Evolutionary conservation across 2,888 invertebrate species (phyloP), one percentile per base, ranked within the genome.

Genomic region (Hylaea fasciaria): DNA sequence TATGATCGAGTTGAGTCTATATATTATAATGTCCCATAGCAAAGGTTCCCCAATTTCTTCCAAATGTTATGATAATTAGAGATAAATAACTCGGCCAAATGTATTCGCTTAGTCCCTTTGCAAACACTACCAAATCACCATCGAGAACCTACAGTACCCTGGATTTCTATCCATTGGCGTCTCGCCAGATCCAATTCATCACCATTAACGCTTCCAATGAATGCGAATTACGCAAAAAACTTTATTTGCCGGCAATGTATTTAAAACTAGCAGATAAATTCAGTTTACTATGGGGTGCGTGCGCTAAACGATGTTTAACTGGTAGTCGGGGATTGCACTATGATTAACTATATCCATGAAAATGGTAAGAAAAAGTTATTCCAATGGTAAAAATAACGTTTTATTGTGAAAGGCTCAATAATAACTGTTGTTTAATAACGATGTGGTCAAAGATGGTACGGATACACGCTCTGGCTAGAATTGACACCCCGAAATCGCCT

Each of bases 161-260:
- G 43, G 62, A 70, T 73, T 66, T 64, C 64, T 72, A 69, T 65
- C 71, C 69, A 69, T 81, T 90, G 90, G 90, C 88, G 76, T 77
- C 73, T 74, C 68, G 89, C 91, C 91, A 90, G 81, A 72, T 74
- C 74, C 82, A 76, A 88, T 90, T 82, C 81, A 85, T 90, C 87
- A 82, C 87, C 82, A 89, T 90, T 91, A 90, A 78, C 81, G 80
- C 76, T 80, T 82, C 78, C 82, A 85, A 85, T 85, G 86, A 84
- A 83, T 78, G 80, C 77, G 77, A 77, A 77, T 72, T 77, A 80
- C 77, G 82, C 82, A 87, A 90, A 90, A 87, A 89, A 86, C 81
- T 81, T 84, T 81, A 85, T 83, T 79, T 78, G 76, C 81, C 69
- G 76, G 81, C 83, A 82, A 87, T 85, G 83, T 85, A 82, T 86